Evolutionary conservation across 2,888 invertebrate species (phyloP).

Genomic region (Phalera bucephala): DNA sequence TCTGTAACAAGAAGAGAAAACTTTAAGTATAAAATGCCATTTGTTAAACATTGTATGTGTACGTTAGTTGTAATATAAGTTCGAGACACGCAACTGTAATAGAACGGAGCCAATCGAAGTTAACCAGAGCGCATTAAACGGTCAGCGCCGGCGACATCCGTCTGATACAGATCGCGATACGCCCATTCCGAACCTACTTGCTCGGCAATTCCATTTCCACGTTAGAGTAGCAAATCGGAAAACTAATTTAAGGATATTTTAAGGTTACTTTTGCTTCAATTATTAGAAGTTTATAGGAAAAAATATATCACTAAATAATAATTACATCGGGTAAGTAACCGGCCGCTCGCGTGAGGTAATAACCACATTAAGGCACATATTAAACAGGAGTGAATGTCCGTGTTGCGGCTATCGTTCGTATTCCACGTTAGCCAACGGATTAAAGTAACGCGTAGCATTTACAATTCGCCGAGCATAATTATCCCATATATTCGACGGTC

Average conservation of each 20-base stretch:
- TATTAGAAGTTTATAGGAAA: no score
- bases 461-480: constrained; percentile 49
- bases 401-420: not conserved
- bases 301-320: no score
- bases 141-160: not conserved
- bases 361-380: constrained; percentile 12
- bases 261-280: no score
- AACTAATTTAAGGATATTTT: no score
- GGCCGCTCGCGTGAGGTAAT: constrained; percentile 7
- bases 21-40: constrained; percentile 1
- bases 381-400: constrained; percentile 14
- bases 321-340: no score
- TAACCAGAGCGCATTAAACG: not conserved
- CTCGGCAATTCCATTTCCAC: not conserved
- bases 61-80: not conserved
- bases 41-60: not conserved
- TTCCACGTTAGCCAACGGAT: constrained; percentile 2
- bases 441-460: constrained; percentile 38
- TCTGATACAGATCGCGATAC: constrained; percentile 3
- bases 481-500: constrained; percentile 23
- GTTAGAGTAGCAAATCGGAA: not conserved
- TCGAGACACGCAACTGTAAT: constrained; percentile 1
- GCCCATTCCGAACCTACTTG: not conserved
- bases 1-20: constrained; percentile 50
- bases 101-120: not conserved